phyloP scores from a whole-genome alignment of 1,140 invertebrate genomes.

The Ceratitis capitata region DNA sequence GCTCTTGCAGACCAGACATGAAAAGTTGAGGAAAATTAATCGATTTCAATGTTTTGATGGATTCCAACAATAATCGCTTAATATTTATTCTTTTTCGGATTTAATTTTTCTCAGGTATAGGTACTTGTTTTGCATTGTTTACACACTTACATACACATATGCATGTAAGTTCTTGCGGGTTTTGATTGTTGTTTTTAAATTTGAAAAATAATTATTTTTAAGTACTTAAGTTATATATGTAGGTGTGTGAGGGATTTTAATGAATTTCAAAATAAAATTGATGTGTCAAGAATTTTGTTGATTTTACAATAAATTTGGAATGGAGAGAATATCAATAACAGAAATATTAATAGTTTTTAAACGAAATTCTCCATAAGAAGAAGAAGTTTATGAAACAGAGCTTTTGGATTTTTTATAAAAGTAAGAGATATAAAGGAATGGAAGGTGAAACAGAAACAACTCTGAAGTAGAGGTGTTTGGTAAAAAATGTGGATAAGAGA shows the following conservation, averaged over 20 bases:
- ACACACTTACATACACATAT: background rate
- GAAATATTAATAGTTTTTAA: too few relatives aligned
- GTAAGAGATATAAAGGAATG: too few relatives aligned
- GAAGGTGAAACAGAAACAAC: too few relatives aligned
- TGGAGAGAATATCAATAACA: too few relatives aligned
- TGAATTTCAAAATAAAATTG: too few relatives aligned
- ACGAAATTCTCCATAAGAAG: too few relatives aligned
- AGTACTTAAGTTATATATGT: background rate
- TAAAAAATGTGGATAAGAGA: too few relatives aligned
- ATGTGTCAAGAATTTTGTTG: background rate
- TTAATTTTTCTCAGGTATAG: background rate
- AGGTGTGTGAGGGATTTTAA: too few relatives aligned
- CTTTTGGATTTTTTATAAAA: too few relatives aligned
- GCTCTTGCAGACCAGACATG: background rate
- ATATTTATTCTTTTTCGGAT: background rate
- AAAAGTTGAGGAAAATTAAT: constrained; percentile 27
- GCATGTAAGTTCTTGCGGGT: background rate
- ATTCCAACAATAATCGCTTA: constrained; percentile 13
- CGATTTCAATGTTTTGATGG: constrained; percentile 33
- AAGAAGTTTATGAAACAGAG: too few relatives aligned
- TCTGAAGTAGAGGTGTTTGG: too few relatives aligned
- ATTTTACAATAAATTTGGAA: too few relatives aligned
- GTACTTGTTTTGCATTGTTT: background rate
- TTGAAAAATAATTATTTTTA: background rate
- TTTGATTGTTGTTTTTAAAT: background rate